Evolutionary conservation across 2,113 vertebrate species (phyloP).

Genomic region (Phodopus roborovskii): DNA sequence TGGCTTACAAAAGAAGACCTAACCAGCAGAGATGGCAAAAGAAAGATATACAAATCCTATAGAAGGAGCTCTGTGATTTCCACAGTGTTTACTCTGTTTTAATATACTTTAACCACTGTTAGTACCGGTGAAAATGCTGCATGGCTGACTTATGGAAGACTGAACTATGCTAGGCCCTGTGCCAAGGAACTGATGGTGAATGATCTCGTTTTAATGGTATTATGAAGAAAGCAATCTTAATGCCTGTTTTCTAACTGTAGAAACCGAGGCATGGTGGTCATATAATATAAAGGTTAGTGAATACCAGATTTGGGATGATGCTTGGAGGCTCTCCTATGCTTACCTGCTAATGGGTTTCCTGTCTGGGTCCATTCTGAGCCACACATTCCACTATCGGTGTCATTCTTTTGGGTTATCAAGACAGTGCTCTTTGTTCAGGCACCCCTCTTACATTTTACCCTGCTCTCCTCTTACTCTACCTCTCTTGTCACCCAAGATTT

Average conservation of each 20-base stretch:
- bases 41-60: background rate
- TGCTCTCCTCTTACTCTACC: background rate
- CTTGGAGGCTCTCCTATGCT: background rate
- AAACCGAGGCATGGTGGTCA: background rate
- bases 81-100: background rate
- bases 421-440: background rate
- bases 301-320: background rate
- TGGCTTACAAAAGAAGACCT: background rate
- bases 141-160: background rate
- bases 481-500: background rate
- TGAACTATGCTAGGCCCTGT: background rate
- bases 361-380: background rate
- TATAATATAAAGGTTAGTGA: background rate
- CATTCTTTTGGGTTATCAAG: background rate
- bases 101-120: background rate
- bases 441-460: background rate
- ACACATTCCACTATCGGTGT: background rate
- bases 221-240: background rate
- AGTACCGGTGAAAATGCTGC: background rate
- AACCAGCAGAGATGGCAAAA: background rate
- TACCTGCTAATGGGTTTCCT: background rate
- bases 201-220: background rate
- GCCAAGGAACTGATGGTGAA: background rate
- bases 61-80: conserved; percentile 1
- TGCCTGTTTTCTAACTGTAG: background rate